Evolutionary conservation across 2,888 invertebrate species (phyloP).

Genomic region (Catonia carolina): DNA sequence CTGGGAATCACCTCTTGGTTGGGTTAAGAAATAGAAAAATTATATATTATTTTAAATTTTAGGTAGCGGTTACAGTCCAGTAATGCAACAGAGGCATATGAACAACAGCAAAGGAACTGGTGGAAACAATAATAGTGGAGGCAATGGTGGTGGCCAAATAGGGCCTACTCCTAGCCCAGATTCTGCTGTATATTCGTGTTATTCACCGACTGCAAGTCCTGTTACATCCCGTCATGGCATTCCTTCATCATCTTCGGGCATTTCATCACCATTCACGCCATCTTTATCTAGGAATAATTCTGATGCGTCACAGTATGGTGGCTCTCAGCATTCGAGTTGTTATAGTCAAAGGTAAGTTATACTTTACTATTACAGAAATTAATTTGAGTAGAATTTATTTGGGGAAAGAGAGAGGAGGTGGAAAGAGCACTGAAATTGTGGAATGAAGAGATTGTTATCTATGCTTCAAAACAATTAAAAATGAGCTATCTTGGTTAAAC

Average conservation of each 20-base stretch:
- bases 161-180: conserved; percentile 76
- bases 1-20: too few relatives aligned
- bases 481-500: too few relatives aligned
- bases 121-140: too few relatives aligned
- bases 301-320: conserved; percentile 84
- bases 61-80: conserved; percentile 51
- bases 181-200: conserved; percentile 83
- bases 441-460: too few relatives aligned
- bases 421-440: too few relatives aligned
- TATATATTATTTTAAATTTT: too few relatives aligned
- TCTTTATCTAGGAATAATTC: conserved; percentile 84
- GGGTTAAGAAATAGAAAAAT: too few relatives aligned
- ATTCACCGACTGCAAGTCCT: conserved; percentile 79
- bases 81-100: conserved; percentile 43
- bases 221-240: conserved; percentile 70
- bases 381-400: not conserved
- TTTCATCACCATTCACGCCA: conserved; percentile 60
- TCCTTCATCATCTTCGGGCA: conserved; percentile 47
- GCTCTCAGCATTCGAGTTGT: conserved; percentile 49
- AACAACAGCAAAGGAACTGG: conserved; percentile 6
- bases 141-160: conserved; percentile 23
- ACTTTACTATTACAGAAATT: not conserved
- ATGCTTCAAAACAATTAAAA: too few relatives aligned
- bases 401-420: too few relatives aligned
- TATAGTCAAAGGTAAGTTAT: conserved; percentile 36